Conservation (phyloP, 2,113 vertebrate genomes). For the Zosterops hypoxanthus region DNA sequence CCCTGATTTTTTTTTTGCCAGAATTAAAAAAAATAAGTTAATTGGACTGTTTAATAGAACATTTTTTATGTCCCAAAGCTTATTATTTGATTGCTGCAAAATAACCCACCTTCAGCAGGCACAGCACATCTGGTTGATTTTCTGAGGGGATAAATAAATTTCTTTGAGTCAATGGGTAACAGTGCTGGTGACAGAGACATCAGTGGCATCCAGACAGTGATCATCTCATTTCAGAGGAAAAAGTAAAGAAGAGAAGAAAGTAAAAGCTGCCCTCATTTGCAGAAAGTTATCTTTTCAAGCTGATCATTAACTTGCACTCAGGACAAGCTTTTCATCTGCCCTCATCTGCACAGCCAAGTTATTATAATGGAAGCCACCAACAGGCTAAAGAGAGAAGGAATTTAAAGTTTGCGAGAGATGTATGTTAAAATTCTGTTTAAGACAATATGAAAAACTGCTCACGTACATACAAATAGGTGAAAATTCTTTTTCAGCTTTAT, state of each 20-base stretch:
- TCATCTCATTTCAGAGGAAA: background rate
- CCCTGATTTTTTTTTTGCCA: background rate
- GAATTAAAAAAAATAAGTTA: background rate
- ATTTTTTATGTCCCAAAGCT: background rate
- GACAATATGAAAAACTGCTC: constrained; percentile 71
- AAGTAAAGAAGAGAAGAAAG: background rate
- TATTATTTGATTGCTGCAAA: background rate
- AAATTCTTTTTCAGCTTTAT: constrained; percentile 80
- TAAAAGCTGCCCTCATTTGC: background rate
- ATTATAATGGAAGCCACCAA: background rate
- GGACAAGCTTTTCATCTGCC: background rate
- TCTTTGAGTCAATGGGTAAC: background rate
- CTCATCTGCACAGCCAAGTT: background rate
- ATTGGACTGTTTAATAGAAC: rapidly evolving
- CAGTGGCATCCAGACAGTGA: background rate
- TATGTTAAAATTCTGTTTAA: constrained; percentile 58
- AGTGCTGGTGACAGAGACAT: background rate
- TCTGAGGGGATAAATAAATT: background rate
- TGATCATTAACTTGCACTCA: background rate
- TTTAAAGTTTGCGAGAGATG: background rate
- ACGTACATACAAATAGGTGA: constrained; percentile 74
- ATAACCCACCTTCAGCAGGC: background rate
- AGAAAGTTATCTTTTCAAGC: background rate
- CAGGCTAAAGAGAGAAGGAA: background rate
- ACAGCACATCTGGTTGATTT: background rate